phyloP scores from a whole-genome alignment of 1,140 invertebrate genomes.

The Drosophila auraria region DNA sequence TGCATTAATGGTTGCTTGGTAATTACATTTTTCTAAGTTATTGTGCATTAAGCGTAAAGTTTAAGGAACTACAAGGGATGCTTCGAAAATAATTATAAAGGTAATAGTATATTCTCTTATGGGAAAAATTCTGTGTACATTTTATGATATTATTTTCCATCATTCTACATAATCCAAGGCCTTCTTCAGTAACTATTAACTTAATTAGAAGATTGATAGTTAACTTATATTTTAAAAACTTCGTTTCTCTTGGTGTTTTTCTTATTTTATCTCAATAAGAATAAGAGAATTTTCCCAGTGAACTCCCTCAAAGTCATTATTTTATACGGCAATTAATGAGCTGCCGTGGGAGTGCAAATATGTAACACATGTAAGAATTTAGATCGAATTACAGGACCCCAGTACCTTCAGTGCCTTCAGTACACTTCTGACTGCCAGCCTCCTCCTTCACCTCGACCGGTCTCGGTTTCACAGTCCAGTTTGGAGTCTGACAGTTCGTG shows the following conservation, averaged over 20 bases:
- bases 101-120: background rate
- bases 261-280: background rate
- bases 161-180: no score
- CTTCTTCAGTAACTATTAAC: no score
- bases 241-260: background rate
- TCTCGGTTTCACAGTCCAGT: constrained; percentile 10
- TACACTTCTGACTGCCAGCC: background rate
- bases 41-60: background rate
- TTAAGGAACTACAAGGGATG: background rate
- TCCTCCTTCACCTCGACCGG: background rate
- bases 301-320: constrained; percentile 45
- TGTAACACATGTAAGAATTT: constrained; percentile 63
- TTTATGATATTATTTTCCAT: no score
- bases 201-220: no score
- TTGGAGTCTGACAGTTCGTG: constrained; percentile 71
- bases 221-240: background rate
- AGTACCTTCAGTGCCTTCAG: constrained; percentile 7
- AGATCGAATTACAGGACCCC: constrained; percentile 27
- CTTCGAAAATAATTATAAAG: background rate
- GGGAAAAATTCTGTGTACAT: no score
- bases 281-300: background rate
- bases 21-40: constrained; percentile 9
- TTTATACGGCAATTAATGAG: constrained; percentile 76
- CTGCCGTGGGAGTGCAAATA: constrained; percentile 68
- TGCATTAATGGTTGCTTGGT: background rate